Evolutionary conservation across 2,888 invertebrate genomes (phyloP).

Genomic region (Anodontia alba): DNA sequence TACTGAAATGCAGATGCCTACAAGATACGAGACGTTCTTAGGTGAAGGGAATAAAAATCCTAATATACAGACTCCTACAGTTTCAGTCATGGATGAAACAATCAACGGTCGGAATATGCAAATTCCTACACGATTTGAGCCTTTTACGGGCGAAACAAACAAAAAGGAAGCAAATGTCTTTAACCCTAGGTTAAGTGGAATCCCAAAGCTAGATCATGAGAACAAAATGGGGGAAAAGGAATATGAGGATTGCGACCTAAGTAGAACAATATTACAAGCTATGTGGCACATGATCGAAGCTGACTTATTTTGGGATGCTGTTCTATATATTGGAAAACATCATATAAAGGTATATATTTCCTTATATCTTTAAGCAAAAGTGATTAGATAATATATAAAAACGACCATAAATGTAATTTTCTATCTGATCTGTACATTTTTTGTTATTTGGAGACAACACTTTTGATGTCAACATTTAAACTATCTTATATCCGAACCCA

Average conservation of each 20-base stretch:
- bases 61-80: background rate
- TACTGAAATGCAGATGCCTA: background rate
- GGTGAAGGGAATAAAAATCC: too few species aligned
- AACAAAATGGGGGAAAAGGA: conserved; percentile 6
- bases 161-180: background rate
- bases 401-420: too few species aligned
- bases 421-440: too few species aligned
- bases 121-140: background rate
- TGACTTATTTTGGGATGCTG: conserved; percentile 66
- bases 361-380: too few species aligned
- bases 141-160: background rate
- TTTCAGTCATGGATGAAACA: background rate
- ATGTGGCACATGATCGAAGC: conserved; percentile 65
- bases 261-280: conserved; percentile 25
- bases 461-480: too few species aligned
- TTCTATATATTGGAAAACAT: conserved; percentile 54
- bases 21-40: background rate
- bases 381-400: too few species aligned
- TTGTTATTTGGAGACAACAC: too few species aligned
- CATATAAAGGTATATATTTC: conserved; percentile 59
- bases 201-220: background rate
- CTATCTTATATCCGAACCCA: too few species aligned
- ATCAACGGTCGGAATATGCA: background rate
- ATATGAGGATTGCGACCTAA: conserved; percentile 33
- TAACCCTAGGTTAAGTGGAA: background rate